Percentiles rank a stretch among this genome's conserved stretches.
Conservation (phyloP, 2,113 vertebrate species). For the Podiceps cristatus region DNA sequence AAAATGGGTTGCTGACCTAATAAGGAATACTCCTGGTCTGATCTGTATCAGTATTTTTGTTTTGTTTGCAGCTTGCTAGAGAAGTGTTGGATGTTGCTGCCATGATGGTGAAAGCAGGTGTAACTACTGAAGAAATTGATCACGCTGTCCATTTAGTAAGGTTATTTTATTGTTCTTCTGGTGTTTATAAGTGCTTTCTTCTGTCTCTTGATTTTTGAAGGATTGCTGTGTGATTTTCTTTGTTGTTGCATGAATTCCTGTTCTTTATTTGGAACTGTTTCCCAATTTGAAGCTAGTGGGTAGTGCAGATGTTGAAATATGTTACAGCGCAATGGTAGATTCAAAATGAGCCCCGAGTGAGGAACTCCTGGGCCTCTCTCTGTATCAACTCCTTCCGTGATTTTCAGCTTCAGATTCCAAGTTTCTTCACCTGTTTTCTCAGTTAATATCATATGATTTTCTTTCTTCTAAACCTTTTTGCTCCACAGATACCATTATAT, state of each 20-base stretch:
- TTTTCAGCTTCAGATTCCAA: background rate
- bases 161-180: background rate
- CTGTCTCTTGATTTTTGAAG: background rate
- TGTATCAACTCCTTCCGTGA: background rate
- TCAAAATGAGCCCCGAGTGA: background rate
- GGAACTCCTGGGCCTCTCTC: background rate
- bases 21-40: background rate
- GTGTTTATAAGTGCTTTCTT: background rate
- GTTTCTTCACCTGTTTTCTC: background rate
- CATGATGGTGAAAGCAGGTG: slow-evolving; percentile 92
- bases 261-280: background rate
- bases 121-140: slow-evolving; percentile 98
- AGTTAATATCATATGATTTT: background rate
- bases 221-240: background rate
- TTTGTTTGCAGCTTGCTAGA: slow-evolving; percentile 88
- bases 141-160: slow-evolving; percentile 96
- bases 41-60: background rate
- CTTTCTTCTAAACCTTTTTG: background rate
- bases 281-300: background rate
- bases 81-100: slow-evolving; percentile 96
- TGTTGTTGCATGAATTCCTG: background rate
- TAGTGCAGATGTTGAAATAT: background rate
- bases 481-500: background rate
- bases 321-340: background rate
- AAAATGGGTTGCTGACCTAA: background rate